Evolutionary conservation across 2,888 invertebrate genomes (phyloP).

Genomic region (Melikaiella ostensackeni): DNA sequence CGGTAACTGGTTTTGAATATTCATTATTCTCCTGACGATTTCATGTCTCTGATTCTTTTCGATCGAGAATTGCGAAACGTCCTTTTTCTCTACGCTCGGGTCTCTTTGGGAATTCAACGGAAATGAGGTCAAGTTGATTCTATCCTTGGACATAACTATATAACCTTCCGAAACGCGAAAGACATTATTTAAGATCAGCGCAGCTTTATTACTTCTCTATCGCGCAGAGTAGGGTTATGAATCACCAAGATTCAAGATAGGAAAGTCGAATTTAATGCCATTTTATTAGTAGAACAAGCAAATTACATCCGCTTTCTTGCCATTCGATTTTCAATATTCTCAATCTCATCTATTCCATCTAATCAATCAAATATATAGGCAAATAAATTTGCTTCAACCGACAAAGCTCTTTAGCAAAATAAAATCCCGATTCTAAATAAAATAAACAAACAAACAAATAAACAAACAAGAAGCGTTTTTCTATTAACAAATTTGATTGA

Average conservation of each 20-base stretch:
- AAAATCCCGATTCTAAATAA: too few relatives aligned
- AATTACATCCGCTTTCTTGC: neutral
- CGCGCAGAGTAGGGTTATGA: conserved; percentile 29
- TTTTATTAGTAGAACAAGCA: neutral
- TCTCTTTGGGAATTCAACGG: conserved; percentile 55
- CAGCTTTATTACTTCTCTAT: conserved; percentile 59
- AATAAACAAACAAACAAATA: too few relatives aligned
- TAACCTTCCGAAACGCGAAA: conserved; percentile 50
- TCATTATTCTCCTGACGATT: conserved; percentile 8
- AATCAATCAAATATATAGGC: neutral
- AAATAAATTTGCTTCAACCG: too few relatives aligned
- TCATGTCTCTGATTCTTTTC: conserved; percentile 8
- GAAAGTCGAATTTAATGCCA: conserved; percentile 12
- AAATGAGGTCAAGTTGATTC: conserved; percentile 66
- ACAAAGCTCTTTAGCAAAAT: too few relatives aligned
- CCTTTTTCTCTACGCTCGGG: conserved; percentile 2
- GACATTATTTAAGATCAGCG: conserved; percentile 66
- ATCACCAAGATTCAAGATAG: conserved; percentile 8
- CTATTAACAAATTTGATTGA: too few relatives aligned
- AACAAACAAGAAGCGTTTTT: too few relatives aligned
- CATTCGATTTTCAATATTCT: neutral
- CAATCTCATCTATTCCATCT: neutral
- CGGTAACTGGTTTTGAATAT: conserved; percentile 25
- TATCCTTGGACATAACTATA: conserved; percentile 53
- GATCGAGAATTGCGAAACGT: conserved; percentile 14